Evolutionary conservation across 2,888 invertebrate species (phyloP), one percentile per base, ranked within the genome.

Genomic region (Lymantria dispar): DNA sequence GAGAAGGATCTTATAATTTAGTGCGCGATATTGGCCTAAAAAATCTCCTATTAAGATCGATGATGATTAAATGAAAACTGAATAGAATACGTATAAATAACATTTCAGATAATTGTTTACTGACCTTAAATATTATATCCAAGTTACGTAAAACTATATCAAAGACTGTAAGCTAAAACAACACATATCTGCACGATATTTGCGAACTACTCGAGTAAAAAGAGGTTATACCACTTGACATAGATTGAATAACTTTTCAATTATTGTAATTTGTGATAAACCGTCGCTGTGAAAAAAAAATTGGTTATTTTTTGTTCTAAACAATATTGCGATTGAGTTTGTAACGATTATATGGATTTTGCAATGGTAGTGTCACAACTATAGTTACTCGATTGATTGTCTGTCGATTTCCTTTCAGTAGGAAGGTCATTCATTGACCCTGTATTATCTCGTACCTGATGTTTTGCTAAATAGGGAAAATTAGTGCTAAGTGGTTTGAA

Each of bases 331-430:
- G 13, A 49, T 53, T 53, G 51, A 55, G 48, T 56, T 58, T 54
- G 55, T 54, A 64, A 58, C 65, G 70, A 72, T 76, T 68, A 68
- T 71, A 63, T 50, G 45, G 69, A 72, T 81, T 75, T 80, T 76
- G 82, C 76, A 83, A 83, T 56, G 41, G 50, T 39, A 44, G 57
- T 81, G 78, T 77, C 78, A 65, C 78, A 78, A 83, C 73, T 69
- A 67, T 72, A 56, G 63, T 55, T 60, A 60, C 52, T 63, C 61
- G 53, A 55, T 58, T 61, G 62, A 75, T 77, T 79, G 80, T 78
- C 68, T 70, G 55, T 76, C 70, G 79, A 80, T 83, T 83, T 83
- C 82, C 80, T 81, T 81, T 82, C 76, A 72, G 73, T 60, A 56
- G 48, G 78, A 77, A 83, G 83, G 83, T 66, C 70, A 48, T 52